These are phyloP conservation scores for Anguilla obscura DNA, from an alignment of 2,797 vertebrate genomes.

Conservation along the genomic window DNA sequence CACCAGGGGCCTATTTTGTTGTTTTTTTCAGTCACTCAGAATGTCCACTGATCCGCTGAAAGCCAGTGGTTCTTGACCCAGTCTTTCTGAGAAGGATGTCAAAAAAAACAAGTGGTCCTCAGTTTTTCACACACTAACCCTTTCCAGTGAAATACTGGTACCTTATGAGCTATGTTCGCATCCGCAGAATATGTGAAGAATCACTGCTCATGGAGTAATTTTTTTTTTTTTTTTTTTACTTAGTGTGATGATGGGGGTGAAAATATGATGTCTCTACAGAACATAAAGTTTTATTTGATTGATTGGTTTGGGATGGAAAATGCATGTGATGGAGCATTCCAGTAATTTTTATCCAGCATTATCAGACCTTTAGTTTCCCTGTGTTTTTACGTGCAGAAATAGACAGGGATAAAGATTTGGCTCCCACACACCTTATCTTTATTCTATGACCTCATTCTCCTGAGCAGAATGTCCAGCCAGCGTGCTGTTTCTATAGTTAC, in stretches of 20 bases:
- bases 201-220: neutral
- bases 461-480: neutral
- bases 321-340: neutral
- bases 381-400: neutral
- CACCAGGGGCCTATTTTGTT: neutral
- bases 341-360: neutral
- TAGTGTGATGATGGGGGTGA: neutral
- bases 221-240: neutral
- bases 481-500: neutral
- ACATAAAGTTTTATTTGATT: neutral
- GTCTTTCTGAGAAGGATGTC: neutral
- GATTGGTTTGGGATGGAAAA: neutral
- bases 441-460: neutral
- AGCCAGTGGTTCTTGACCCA: neutral
- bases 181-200: neutral
- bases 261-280: neutral
- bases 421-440: constrained; percentile 7
- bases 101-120: neutral
- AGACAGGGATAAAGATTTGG: neutral
- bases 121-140: neutral
- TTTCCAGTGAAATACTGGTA: neutral
- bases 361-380: neutral
- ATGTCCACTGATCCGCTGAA: neutral
- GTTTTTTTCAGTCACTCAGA: neutral
- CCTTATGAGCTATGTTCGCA: neutral